Evolutionary conservation across 2,113 vertebrate species (phyloP), one percentile per base, ranked within the genome.

Genomic region (Pachycephala philippinensis): DNA sequence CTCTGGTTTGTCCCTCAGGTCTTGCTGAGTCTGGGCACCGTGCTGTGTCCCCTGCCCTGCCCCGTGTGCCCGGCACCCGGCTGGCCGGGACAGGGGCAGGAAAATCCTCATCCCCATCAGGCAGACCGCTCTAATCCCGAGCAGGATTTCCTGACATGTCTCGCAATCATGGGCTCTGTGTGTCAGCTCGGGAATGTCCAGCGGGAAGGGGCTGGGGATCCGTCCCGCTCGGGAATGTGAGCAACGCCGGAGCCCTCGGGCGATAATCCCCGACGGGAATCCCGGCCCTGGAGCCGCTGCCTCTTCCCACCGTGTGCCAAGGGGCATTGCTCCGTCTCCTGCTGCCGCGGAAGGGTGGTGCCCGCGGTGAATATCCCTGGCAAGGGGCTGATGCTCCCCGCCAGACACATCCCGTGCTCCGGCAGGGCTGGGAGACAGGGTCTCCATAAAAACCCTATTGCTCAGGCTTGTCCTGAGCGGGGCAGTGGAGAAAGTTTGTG

Each of bases 251-350:
- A 13, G 56, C 78, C 85, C 7, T 57, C 1, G 54, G 87, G 87
- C 7, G 93, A 27, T 97, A 97, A 96, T 96, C 93, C 89, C 87
- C 7, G 37, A 10, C 39, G 79, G 94, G 53, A 83, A 94, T 39
- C 86, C 93, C 79, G 26, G 66, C 85, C 44, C 93, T 8, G 84
- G 90, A 89, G 74, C 86, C 27, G 90, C 91, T 4, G 33, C 74
- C 90, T 24, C 66, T 65, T 4, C 79, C 90, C 90, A n/a, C 40
- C n/a, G 0, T 16, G 66, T 89, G 94, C 95, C 93, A 92, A 78
- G 88, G 87, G 91, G 40, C 79, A 77, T 39, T 39, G 84, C 79
- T 75, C 49, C 93, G 52, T 71, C 64, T 5, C 35, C 74, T 37
- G 19, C 71, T 45, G 81, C 87, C 1, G 0, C 24, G 21, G 42